Conservation (phyloP, 2,888 invertebrate genomes). For the Pollenia griseotomentosa region DNA sequence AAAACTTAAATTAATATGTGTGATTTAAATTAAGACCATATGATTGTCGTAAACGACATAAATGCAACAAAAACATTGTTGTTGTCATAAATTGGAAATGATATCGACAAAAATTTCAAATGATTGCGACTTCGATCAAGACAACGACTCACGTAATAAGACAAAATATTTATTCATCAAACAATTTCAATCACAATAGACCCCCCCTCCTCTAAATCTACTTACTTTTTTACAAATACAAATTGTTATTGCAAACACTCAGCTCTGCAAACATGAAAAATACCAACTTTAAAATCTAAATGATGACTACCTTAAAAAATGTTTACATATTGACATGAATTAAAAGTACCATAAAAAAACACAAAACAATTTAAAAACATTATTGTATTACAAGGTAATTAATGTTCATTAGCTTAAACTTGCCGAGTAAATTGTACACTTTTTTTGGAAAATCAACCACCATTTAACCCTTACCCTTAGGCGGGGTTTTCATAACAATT, state of each 20-base stretch:
- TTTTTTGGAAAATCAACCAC: constrained; percentile 49
- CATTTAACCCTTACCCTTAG: constrained; percentile 60
- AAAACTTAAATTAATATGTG: too few species aligned
- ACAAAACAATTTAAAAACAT: constrained; percentile 37
- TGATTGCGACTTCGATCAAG: too few species aligned
- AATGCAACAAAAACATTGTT: too few species aligned
- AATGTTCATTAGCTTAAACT: constrained; percentile 53
- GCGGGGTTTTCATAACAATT: constrained; percentile 42
- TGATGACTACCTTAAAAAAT: constrained; percentile 25
- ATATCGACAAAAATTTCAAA: too few species aligned
- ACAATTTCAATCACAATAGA: too few species aligned
- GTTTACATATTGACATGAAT: constrained; percentile 60
- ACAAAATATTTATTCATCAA: too few species aligned
- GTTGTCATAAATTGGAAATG: too few species aligned
- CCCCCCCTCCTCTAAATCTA: neutral
- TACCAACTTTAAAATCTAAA: constrained; percentile 18
- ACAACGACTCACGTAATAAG: too few species aligned
- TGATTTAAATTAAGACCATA: too few species aligned
- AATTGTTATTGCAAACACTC: constrained; percentile 48
- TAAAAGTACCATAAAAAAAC: constrained; percentile 35
- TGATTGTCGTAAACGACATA: too few species aligned
- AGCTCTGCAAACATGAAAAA: constrained; percentile 27
- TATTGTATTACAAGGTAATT: constrained; percentile 57
- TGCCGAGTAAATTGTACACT: neutral
- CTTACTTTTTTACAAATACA: constrained; percentile 17